A percentile compares a stretch with the other conserved stretches of the same genome.
These are phyloP conservation scores for Ceyx cyanopectus DNA, from an alignment of 2,113 vertebrate species.

Conservation along the genomic window DNA sequence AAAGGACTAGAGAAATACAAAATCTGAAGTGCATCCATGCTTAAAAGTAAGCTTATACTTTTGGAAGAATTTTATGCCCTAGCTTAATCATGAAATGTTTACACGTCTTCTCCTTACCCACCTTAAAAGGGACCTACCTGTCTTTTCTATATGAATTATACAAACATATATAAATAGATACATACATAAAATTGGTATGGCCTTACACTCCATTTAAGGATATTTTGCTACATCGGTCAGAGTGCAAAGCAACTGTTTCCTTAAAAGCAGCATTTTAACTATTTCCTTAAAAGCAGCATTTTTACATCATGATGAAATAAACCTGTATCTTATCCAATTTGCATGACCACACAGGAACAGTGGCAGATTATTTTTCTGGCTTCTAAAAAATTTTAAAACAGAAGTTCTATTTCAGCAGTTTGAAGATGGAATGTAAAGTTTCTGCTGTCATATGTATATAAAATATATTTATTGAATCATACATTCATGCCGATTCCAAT, in stretches of 20 bases:
- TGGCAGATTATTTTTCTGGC: conserved; percentile 94
- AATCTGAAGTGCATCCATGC: not conserved
- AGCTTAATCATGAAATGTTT: not conserved
- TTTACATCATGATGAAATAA: conserved; percentile 79
- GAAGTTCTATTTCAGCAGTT: conserved; percentile 81
- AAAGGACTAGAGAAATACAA: not conserved
- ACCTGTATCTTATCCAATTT: conserved; percentile 81
- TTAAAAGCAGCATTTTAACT: conserved; percentile 82
- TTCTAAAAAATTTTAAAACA: conserved; percentile 85
- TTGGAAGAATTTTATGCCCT: too few relatives aligned
- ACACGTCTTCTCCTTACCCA: not conserved
- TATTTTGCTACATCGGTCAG: conserved; percentile 84
- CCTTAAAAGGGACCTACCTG: not conserved
- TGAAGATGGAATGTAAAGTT: conserved; percentile 95
- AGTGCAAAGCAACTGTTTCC: conserved; percentile 85
- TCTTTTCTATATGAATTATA: conserved; percentile 69
- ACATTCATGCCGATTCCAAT: conserved; percentile 92
- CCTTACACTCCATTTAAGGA: conserved; percentile 86
- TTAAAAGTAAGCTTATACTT: not conserved
- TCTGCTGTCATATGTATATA: conserved; percentile 96
- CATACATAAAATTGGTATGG: conserved; percentile 81
- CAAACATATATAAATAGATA: not conserved
- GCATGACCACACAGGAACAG: conserved; percentile 88
- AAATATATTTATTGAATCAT: conserved; percentile 97
- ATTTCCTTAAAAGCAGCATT: conserved; percentile 81